Conservation (phyloP, 2,113 vertebrate genomes). For the Panthera leo region DNA sequence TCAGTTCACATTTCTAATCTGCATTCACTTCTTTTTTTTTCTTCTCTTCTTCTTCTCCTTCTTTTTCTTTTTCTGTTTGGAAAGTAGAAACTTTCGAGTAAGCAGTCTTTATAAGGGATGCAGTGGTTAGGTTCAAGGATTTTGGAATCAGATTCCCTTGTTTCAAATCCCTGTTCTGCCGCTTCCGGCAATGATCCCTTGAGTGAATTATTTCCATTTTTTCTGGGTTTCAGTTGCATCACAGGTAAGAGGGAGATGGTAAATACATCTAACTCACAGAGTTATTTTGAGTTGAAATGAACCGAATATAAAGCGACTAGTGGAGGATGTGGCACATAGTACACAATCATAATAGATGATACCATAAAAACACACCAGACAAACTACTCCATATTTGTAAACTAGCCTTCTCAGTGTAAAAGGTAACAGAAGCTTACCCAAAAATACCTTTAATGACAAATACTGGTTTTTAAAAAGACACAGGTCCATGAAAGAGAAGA, state of each 20-base stretch:
- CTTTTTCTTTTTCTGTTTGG: not conserved
- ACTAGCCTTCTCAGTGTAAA: not conserved
- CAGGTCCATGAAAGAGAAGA: not conserved
- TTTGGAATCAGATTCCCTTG: not conserved
- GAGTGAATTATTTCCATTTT: not conserved
- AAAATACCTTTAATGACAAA: constrained; percentile 24
- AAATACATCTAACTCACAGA: not conserved
- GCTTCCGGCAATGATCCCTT: not conserved
- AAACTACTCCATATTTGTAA: not conserved
- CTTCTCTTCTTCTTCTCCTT: not conserved
- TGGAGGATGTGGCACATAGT: not conserved
- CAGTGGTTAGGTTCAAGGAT: not conserved
- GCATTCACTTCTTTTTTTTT: not conserved
- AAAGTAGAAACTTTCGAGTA: not conserved
- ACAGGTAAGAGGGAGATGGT: not conserved
- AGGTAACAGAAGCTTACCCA: not conserved
- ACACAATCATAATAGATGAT: not conserved
- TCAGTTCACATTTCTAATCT: not conserved
- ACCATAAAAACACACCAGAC: not conserved
- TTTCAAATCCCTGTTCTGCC: constrained; percentile 25
- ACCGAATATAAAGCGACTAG: not conserved
- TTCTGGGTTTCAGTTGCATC: not conserved
- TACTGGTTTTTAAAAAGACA: not conserved
- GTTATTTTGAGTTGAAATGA: not conserved
- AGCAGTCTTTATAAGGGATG: not conserved